Base-by-base conservation (phyloP, 2,888 invertebrate species). In the Gisinianus flammeolus region DNA sequence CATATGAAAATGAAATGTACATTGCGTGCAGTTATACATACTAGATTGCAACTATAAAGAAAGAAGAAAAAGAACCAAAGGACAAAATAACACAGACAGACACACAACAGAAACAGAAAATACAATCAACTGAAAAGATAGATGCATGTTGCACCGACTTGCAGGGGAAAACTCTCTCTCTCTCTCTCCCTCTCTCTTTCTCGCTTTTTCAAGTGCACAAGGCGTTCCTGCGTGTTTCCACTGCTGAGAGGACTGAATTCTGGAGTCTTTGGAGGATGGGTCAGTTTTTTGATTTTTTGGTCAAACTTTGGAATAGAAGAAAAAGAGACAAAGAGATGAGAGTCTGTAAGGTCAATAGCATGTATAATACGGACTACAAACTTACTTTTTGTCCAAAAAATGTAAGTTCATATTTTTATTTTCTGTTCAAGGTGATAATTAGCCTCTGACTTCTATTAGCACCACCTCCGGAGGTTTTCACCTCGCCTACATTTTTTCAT, bases 401-500 rank as follows among this genome's bases (percentile, higher is more conserved):
- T 8, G 16, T 5, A 4, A 70, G 70, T 70, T 70, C 28, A 70
- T 70, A 54, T 70, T 54, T 69, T 69, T 58, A 2, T 30, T 54
- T 58, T 72, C 58, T 72, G 54, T 72, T 58, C 72, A 74, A 74
- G 66, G 73, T 74, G 73, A 74, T 74, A 74, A 74, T 74, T 74
- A 74, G 35, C 66, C 52, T 64, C 62, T 74, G 73, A 74, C 64
- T 74, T 66, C 44, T 30, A 74, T 64, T 66, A 74, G 73, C 73
- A 74, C 73, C 73, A 74, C 73, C 73, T 74, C 73, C 33, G n/a
- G 44, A 64, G 28, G 5, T 22, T 64, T 44, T 33, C 1, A 19
- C 1, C 33, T 67, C 33, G 22, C 6, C 16, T 64, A 6, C 6
- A 64, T 12, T n/a, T n/a, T 24, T 24, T 28, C 28, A 64, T 24